A percentile compares a stretch with the other conserved stretches of the same genome.
Conservation (phyloP, 30 jellyfish, hydroid and myxozoan genomes). For the Turritopsis dohrnii region DNA sequence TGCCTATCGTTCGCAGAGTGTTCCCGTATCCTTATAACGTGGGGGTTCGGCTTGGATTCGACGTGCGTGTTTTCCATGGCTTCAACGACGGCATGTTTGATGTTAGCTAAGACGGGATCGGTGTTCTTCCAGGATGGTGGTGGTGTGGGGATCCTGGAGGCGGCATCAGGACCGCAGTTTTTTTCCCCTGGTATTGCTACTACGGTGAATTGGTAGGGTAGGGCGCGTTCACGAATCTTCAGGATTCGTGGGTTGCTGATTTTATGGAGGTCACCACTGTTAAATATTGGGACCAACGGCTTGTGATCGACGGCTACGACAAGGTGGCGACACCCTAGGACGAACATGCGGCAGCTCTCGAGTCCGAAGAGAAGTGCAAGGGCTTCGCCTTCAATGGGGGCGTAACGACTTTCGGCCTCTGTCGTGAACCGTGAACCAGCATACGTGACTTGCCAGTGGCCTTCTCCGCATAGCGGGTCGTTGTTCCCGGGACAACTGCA, state of each 20-base stretch:
- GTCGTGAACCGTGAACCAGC: constrained; percentile 36
- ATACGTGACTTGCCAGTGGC: constrained; percentile 1
- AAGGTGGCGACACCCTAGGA: constrained; percentile 16
- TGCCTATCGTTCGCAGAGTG: too few relatives aligned
- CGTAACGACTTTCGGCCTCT: constrained; percentile 8
- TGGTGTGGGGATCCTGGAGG: not conserved
- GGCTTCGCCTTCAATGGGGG: constrained; percentile 33
- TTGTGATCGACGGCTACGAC: constrained; percentile 20
- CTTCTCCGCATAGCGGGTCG: constrained; percentile 2
- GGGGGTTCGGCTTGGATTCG: not conserved
- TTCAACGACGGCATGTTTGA: too few relatives aligned
- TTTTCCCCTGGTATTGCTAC: not conserved
- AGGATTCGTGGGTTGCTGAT: constrained; percentile 17
- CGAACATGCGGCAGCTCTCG: constrained; percentile 18
- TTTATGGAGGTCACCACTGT: constrained; percentile 12
- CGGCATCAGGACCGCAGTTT: constrained; percentile 1
- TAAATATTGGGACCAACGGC: constrained; percentile 11
- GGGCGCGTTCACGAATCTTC: constrained; percentile 2
- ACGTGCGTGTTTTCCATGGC: too few relatives aligned
- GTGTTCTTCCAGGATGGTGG: too few relatives aligned
- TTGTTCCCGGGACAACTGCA: not conserved
- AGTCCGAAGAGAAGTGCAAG: constrained; percentile 20
- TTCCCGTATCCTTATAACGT: too few relatives aligned
- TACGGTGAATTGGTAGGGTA: not conserved
- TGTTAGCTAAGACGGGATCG: too few relatives aligned